Conservation (phyloP, 2,888 invertebrate species). For the Chloroclystis v-ata region DNA sequence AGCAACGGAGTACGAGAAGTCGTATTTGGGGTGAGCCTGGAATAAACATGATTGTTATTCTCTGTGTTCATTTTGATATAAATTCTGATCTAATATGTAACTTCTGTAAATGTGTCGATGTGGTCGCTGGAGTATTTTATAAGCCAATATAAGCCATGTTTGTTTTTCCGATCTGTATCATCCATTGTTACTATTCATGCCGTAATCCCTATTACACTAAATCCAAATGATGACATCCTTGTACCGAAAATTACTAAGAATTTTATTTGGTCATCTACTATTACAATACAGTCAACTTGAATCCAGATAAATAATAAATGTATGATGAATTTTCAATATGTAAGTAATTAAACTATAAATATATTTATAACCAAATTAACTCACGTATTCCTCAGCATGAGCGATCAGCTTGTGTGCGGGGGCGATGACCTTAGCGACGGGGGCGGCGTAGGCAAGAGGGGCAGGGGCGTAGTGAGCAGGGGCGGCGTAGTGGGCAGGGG, state of each 20-base stretch:
- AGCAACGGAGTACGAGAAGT: conserved; percentile 77
- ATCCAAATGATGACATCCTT: not conserved
- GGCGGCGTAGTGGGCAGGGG: conserved; percentile 34
- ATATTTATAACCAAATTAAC: conserved; percentile 20
- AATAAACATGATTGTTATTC: not conserved
- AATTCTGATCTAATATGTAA: too few relatives aligned
- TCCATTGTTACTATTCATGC: not conserved
- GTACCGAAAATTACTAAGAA: too few relatives aligned
- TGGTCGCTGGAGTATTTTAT: too few relatives aligned
- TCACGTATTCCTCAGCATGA: conserved; percentile 54
- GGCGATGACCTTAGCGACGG: conserved; percentile 40
- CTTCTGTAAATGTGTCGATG: too few relatives aligned
- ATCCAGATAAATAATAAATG: too few relatives aligned
- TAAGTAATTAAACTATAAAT: too few relatives aligned
- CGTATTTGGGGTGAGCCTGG: conserved; percentile 78
- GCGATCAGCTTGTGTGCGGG: conserved; percentile 42
- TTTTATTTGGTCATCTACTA: too few relatives aligned
- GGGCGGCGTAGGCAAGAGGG: conserved; percentile 38
- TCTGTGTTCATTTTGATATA: too few relatives aligned
- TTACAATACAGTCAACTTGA: too few relatives aligned
- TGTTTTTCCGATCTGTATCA: not conserved
- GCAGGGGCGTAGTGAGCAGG: conserved; percentile 35
- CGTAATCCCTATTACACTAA: too few relatives aligned
- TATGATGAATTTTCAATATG: too few relatives aligned
- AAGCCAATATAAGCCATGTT: too few relatives aligned